Evolutionary conservation across 2,797 vertebrate species (phyloP).

Genomic region (Tapera naevia): DNA sequence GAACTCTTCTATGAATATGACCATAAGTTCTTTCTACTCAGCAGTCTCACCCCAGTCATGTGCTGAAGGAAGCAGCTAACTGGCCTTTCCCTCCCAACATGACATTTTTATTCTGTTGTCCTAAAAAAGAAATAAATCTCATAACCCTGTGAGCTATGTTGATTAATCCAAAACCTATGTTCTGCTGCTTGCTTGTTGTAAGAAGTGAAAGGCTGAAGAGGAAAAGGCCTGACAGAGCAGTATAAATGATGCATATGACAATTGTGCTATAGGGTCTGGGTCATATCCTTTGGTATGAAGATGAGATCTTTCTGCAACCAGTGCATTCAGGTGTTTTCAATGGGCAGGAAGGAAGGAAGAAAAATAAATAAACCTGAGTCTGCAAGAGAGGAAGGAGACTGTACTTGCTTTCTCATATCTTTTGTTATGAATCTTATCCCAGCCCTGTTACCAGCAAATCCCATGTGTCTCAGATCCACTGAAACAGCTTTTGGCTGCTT

Average conservation of each 20-base stretch:
- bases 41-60: not conserved
- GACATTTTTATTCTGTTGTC: not conserved
- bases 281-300: not conserved
- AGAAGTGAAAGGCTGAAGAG: not conserved
- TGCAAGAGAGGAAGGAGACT: not conserved
- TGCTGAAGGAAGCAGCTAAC: conserved; percentile 5
- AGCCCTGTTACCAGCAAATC: not conserved
- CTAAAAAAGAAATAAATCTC: not conserved
- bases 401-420: not conserved
- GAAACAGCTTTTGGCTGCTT: not conserved
- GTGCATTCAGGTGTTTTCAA: not conserved
- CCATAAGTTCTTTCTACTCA: not conserved
- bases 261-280: not conserved
- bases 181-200: not conserved
- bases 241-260: not conserved
- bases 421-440: not conserved
- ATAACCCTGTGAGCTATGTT: not conserved
- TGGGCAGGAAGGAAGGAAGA: not conserved
- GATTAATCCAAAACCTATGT: not conserved
- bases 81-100: not conserved
- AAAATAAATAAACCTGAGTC: not conserved
- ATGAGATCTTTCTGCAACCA: not conserved
- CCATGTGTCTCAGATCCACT: not conserved
- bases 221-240: not conserved
- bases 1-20: not conserved